Evolutionary conservation across 2,888 invertebrate species (phyloP), one percentile per base, ranked within the genome.

Genomic region (Cenopis cana): DNA sequence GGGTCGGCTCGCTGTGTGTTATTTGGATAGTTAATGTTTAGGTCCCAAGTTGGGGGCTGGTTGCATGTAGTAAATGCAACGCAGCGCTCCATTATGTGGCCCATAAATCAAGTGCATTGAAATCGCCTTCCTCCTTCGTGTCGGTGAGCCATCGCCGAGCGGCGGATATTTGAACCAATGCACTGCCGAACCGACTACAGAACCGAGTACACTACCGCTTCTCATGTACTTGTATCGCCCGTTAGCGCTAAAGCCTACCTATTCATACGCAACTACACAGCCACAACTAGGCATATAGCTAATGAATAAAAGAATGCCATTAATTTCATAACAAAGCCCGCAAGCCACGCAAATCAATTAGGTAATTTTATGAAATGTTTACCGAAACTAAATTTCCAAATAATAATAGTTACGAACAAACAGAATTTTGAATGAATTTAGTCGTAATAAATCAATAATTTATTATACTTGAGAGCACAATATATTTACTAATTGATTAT

Each of bases 81-180:
- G 85, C 84, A 84, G 84, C 80, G 85, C 87, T 86, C 88, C 88
- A 90, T 90, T 90, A 90, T 87, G 86, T 85, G 82, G 85, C 78
- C 79, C 85, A 89, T 92, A 92, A 91, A 92, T 92, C 91, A 91
- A 86, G 84, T 84, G 90, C 91, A 90, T 89, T 90, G 89, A 90
- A 91, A 90, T 88, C 90, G 90, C 87, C 90, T 91, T 90, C 91
- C 89, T 89, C 87, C 85, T 89, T 90, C 90, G 89, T 89, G 90
- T 87, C 86, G 89, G 85, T 82, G 85, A 84, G 82, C 88, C 87
- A 88, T 89, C 86, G 87, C 79, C 82, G 81, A 83, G 84, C 86
- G 86, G 85, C 87, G 88, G 87, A 88, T 88, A 89, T 90, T 89
- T 86, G 88, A 87, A 82, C 87, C 86, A 85, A 84, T 85, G 82